These are phyloP conservation scores for Leptopilina boulardi DNA, from an alignment of 1,140 invertebrate species.

Conservation along the genomic window DNA sequence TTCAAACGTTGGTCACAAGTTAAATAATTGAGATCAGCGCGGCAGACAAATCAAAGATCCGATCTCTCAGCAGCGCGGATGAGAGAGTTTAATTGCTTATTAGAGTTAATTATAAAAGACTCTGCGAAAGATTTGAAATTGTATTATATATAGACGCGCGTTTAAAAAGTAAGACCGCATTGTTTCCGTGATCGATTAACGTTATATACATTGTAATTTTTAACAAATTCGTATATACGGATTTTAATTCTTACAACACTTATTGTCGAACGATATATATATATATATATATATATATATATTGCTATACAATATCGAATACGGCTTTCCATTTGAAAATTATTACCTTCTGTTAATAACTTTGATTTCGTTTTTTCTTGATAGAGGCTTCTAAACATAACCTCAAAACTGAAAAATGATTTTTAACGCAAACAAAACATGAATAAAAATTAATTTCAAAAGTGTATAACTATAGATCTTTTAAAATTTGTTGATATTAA, in stretches of 20 bases:
- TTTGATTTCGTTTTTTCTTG: too few relatives aligned
- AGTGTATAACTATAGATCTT: too few relatives aligned
- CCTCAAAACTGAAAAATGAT: too few relatives aligned
- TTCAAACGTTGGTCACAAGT: slow-evolving; percentile 42
- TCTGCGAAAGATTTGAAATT: slow-evolving; percentile 25
- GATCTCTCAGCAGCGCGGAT: slow-evolving; percentile 38
- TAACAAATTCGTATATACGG: not conserved
- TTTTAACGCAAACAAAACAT: too few relatives aligned
- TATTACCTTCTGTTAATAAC: too few relatives aligned
- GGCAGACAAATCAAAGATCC: slow-evolving; percentile 38
- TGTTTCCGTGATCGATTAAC: slow-evolving; percentile 29
- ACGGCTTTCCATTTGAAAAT: not conserved
- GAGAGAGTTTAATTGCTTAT: slow-evolving; percentile 48
- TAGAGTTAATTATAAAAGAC: slow-evolving; percentile 41
- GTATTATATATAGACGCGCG: too few relatives aligned
- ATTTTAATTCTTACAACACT: slow-evolving; percentile 2
- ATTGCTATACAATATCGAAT: not conserved
- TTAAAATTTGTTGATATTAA: too few relatives aligned
- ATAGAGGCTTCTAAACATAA: too few relatives aligned
- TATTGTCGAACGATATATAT: not conserved
- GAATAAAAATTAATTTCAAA: too few relatives aligned
- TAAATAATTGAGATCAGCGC: slow-evolving; percentile 41
- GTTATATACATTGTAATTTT: slow-evolving; percentile 27
- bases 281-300: too few relatives aligned
- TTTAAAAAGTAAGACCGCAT: slow-evolving; percentile 26